phyloP scores from a whole-genome alignment of 2,797 vertebrate species.

The Chlorospingus flavigularis region DNA sequence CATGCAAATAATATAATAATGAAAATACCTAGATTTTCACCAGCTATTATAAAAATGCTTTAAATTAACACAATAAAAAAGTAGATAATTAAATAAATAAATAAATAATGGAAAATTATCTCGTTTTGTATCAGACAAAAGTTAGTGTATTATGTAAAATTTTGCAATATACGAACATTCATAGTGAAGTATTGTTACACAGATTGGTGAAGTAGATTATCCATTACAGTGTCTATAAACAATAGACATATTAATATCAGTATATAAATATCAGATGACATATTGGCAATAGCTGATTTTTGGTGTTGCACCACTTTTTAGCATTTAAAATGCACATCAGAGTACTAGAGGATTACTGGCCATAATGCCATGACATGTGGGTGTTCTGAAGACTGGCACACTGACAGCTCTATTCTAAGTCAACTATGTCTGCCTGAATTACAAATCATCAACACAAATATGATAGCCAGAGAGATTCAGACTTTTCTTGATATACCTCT shows the following conservation, averaged over 20 bases:
- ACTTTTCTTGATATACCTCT: not conserved
- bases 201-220: not conserved
- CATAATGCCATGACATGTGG: not conserved
- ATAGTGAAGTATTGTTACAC: not conserved
- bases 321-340: not conserved
- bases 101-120: not conserved
- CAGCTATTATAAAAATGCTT: not conserved
- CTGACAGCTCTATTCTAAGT: not conserved
- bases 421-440: not conserved
- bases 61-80: not conserved
- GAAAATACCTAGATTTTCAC: not conserved
- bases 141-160: not conserved
- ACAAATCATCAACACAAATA: not conserved
- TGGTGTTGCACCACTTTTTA: not conserved
- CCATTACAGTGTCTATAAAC: not conserved
- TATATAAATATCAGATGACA: not conserved
- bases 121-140: not conserved
- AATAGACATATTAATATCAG: not conserved
- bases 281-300: not conserved
- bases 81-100: not conserved
- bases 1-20: not conserved
- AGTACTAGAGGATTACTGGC: not conserved
- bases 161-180: not conserved
- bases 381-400: not conserved
- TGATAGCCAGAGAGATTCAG: not conserved